Conservation (phyloP, 2,888 invertebrate species). For the Lithosia quadra region DNA sequence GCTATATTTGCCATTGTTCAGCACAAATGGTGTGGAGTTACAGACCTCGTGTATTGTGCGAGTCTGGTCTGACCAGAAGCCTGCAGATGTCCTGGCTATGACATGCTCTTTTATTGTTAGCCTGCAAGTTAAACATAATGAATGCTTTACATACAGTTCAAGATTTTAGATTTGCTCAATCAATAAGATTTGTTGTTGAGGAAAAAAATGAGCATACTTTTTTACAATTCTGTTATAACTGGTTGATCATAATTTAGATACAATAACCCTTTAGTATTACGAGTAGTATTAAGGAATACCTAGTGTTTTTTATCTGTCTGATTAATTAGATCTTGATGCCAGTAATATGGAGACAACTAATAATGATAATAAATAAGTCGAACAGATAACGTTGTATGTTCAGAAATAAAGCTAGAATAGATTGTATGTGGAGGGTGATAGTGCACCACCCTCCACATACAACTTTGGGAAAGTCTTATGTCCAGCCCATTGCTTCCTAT, state of each 20-base stretch:
- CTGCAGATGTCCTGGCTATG: constrained; percentile 93
- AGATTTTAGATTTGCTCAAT: no score
- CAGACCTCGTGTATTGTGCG: constrained; percentile 92
- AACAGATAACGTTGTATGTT: no score
- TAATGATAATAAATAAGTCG: no score
- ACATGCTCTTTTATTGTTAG: constrained; percentile 94
- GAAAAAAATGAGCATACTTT: no score
- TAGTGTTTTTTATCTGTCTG: not conserved
- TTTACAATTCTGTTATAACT: no score
- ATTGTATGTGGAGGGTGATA: no score
- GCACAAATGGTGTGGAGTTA: constrained; percentile 93
- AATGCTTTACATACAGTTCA: no score
- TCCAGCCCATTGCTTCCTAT: no score
- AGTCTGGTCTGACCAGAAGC: constrained; percentile 95
- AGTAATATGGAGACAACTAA: not conserved
- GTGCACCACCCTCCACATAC: no score
- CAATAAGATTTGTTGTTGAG: no score
- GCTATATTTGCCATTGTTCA: constrained; percentile 87
- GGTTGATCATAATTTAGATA: no score
- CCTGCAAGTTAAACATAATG: constrained; percentile 52
- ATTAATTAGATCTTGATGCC: not conserved
- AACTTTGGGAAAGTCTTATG: not conserved
- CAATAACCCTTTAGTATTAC: not conserved
- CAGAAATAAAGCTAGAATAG: no score
- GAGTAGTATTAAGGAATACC: not conserved